These are phyloP conservation scores for Alitta virens DNA, from an alignment of 2,888 invertebrate species.

Conservation along the genomic window DNA sequence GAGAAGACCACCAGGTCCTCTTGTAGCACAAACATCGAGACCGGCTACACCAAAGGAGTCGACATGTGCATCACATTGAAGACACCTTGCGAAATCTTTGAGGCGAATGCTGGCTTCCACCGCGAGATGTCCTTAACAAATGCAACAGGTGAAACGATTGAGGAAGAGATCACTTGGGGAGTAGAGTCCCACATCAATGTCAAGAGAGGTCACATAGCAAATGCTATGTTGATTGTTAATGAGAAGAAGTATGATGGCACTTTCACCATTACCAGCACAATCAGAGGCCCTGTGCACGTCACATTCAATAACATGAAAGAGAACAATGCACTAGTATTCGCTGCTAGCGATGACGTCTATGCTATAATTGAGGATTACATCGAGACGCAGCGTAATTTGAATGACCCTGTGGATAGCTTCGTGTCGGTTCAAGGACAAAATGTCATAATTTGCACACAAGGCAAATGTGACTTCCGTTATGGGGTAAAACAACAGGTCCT, in stretches of 20 bases:
- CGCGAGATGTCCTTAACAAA: constrained; percentile 54
- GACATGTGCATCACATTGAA: constrained; percentile 53
- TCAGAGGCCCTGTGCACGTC: constrained; percentile 29
- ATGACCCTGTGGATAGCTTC: constrained; percentile 15
- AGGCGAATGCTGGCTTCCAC: constrained; percentile 54
- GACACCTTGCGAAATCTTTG: constrained; percentile 55
- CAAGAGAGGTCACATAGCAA: constrained; percentile 40
- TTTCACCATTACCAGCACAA: constrained; percentile 39
- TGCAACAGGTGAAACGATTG: constrained; percentile 48
- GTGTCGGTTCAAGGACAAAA: constrained; percentile 12
- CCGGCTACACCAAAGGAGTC: constrained; percentile 42
- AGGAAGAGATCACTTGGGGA: constrained; percentile 52
- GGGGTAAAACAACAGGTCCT: constrained; percentile 33
- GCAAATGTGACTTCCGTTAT: constrained; percentile 30
- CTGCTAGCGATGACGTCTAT: constrained; percentile 27
- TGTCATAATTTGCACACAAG: constrained; percentile 25
- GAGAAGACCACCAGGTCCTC: constrained; percentile 32
- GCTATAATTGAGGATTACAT: constrained; percentile 21
- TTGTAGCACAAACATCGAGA: constrained; percentile 27
- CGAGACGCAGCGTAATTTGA: neutral
- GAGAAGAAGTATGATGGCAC: constrained; percentile 43
- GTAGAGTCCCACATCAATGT: constrained; percentile 50
- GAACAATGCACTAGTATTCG: constrained; percentile 30
- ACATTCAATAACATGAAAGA: constrained; percentile 30
- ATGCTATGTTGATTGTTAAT: constrained; percentile 52